Percentiles rank a stretch among this genome's conserved stretches.
phyloP scores from a whole-genome alignment of 2,888 invertebrate species.

The Sepioteuthis lessoniana region DNA sequence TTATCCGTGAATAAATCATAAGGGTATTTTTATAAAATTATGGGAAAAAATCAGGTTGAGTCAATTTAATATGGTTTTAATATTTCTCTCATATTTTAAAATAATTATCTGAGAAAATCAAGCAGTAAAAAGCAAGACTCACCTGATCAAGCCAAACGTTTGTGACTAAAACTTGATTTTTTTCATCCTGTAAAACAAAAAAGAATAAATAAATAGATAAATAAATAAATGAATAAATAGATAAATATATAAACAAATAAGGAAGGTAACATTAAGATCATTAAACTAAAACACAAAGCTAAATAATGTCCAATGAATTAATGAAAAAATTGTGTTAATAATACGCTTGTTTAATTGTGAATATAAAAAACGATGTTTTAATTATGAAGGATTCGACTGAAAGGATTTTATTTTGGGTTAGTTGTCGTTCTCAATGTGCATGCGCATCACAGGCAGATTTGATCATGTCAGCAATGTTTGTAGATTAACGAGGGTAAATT shows the following conservation, averaged over 20 bases:
- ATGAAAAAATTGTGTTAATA: not conserved
- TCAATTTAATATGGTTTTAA: too few species aligned
- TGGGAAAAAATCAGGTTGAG: too few species aligned
- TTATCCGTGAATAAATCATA: too few species aligned
- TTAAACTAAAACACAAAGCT: not conserved
- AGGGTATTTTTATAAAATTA: too few species aligned
- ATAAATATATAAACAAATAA: too few species aligned
- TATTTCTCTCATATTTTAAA: too few species aligned
- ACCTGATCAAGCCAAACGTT: conserved; percentile 77
- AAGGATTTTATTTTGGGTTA: not conserved
- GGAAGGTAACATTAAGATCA: not conserved
- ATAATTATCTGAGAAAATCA: too few species aligned
- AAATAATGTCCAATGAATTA: not conserved
- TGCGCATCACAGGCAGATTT: not conserved
- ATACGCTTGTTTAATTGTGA: not conserved
- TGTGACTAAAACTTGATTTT: conserved; percentile 78
- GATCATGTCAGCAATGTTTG: too few species aligned
- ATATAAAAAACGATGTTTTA: not conserved
- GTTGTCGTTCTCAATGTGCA: not conserved
- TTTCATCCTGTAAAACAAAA: conserved; percentile 76
- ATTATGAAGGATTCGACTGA: not conserved
- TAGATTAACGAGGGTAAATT: too few species aligned
- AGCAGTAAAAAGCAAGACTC: not conserved
- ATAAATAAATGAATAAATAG: too few species aligned
- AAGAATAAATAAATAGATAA: too few species aligned